Conservation (phyloP, 2,113 vertebrate species). For the Maccullochella peelii region DNA sequence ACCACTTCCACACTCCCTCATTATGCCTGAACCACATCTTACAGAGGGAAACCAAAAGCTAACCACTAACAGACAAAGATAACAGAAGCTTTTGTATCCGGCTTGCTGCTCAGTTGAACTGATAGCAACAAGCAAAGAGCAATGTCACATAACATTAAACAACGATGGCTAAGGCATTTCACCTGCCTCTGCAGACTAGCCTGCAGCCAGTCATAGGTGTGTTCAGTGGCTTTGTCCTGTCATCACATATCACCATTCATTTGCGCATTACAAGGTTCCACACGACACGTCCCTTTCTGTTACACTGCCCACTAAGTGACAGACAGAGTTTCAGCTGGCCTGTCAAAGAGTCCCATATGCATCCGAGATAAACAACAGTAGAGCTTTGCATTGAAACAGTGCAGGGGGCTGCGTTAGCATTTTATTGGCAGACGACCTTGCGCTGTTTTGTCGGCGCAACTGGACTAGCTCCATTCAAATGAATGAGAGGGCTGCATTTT, state of each 20-base stretch:
- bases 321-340: constrained; percentile 60
- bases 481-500: background rate
- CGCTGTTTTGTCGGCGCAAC: too few species aligned
- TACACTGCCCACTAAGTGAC: constrained; percentile 55
- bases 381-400: background rate
- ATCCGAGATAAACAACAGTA: constrained; percentile 41
- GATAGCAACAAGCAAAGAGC: constrained; percentile 36
- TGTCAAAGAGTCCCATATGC: constrained; percentile 69
- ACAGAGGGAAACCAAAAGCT: constrained; percentile 10
- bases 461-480: too few species aligned
- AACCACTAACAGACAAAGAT: constrained; percentile 34
- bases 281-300: constrained; percentile 68
- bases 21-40: constrained; percentile 33
- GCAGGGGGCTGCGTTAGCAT: background rate
- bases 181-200: constrained; percentile 59
- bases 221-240: constrained; percentile 73
- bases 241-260: constrained; percentile 74
- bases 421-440: too few species aligned
- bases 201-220: constrained; percentile 68
- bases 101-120: constrained; percentile 45
- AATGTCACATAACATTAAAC: constrained; percentile 52
- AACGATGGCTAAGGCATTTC: constrained; percentile 49
- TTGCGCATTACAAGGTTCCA: constrained; percentile 61
- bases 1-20: constrained; percentile 40
- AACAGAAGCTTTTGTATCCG: constrained; percentile 5